These are phyloP conservation scores for Brachymystax lenok DNA, from an alignment of 2,797 vertebrate species.

Conservation along the genomic window DNA sequence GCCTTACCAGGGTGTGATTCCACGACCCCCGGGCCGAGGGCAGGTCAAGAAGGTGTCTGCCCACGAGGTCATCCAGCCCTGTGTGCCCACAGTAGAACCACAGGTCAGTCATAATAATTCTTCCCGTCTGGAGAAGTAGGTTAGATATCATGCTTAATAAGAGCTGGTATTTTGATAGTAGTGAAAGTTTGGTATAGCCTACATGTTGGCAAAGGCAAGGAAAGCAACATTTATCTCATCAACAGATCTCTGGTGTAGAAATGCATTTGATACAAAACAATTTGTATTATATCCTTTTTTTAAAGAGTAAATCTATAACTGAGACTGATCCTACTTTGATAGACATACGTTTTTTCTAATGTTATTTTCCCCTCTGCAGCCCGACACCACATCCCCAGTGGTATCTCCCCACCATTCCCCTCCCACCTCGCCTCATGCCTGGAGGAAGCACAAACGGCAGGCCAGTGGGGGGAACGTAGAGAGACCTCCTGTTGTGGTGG, in stretches of 20 bases:
- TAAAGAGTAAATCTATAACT: too few species aligned
- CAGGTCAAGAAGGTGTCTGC: conserved; percentile 87
- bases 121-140: too few species aligned
- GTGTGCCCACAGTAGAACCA: conserved; percentile 81
- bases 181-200: too few species aligned
- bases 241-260: too few species aligned
- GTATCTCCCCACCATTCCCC: conserved; percentile 97
- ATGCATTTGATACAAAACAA: too few species aligned
- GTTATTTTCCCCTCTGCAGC: conserved; percentile 52
- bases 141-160: too few species aligned
- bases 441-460: conserved; percentile 96
- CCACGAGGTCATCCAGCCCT: conserved; percentile 88
- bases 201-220: too few species aligned
- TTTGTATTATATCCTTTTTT: too few species aligned
- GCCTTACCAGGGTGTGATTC: conserved; percentile 91
- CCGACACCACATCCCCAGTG: conserved; percentile 92
- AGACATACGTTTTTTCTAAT: neutral
- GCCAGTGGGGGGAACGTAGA: conserved; percentile 91
- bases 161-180: too few species aligned
- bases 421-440: conserved; percentile 87
- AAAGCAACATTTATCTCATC: too few species aligned
- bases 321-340: neutral
- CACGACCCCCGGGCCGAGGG: conserved; percentile 87
- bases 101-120: conserved; percentile 70
- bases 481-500: conserved; percentile 76